A percentile compares a stretch with the other conserved stretches of the same genome.
These are phyloP conservation scores for Drosophila kokeensis DNA, from an alignment of 2,888 invertebrate genomes.

Conservation along the genomic window DNA sequence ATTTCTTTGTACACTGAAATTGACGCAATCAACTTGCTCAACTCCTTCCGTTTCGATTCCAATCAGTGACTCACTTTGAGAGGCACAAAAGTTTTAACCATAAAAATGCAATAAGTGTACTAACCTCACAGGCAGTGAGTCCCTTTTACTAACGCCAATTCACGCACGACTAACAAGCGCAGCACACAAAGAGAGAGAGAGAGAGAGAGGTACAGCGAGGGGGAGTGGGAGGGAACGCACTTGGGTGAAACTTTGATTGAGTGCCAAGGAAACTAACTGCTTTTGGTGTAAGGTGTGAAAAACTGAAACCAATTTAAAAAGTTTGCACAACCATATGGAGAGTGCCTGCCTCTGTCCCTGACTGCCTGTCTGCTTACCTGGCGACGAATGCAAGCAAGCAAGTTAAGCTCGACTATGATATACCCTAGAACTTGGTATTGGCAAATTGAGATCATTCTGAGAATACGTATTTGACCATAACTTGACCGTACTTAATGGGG, in stretches of 20 bases:
- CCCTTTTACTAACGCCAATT: conserved; percentile 75
- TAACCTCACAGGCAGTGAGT: conserved; percentile 32
- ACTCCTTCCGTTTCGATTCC: conserved; percentile 35
- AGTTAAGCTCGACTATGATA: background rate
- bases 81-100: conserved; percentile 55
- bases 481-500: too few species aligned
- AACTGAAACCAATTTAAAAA: conserved; percentile 77
- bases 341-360: conserved; percentile 2
- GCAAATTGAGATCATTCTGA: background rate
- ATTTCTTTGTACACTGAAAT: background rate
- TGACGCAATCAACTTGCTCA: conserved; percentile 39
- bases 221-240: conserved; percentile 12
- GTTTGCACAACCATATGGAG: conserved; percentile 74
- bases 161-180: conserved; percentile 74
- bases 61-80: conserved; percentile 48
- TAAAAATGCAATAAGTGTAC: conserved; percentile 78
- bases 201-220: conserved; percentile 6
- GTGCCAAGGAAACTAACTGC: conserved; percentile 61
- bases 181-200: conserved; percentile 15
- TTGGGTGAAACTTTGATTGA: conserved; percentile 68
- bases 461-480: background rate
- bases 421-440: background rate
- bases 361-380: conserved; percentile 1
- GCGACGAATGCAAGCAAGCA: conserved; percentile 36
- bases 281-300: conserved; percentile 68